These are phyloP conservation scores for Smittia aterrima DNA, from an alignment of 2,888 invertebrate species.

Conservation along the genomic window DNA sequence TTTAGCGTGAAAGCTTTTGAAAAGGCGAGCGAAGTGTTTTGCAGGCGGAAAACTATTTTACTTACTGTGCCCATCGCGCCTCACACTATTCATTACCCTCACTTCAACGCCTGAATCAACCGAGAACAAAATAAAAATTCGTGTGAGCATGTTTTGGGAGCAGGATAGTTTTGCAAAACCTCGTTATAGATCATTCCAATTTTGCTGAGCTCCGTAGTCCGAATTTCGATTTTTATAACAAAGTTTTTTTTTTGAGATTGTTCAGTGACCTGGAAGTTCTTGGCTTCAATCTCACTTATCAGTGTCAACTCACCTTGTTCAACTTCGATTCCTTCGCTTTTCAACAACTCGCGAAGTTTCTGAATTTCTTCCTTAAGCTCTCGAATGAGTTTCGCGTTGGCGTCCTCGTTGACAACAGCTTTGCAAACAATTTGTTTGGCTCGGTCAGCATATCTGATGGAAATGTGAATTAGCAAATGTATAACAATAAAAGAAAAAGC, in stretches of 20 bases:
- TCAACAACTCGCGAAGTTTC: slow-evolving; percentile 87
- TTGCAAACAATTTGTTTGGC: slow-evolving; percentile 99
- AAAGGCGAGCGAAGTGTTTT: slow-evolving; percentile 19
- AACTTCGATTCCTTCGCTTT: slow-evolving; percentile 96
- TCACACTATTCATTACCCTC: slow-evolving; percentile 38
- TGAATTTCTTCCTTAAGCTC: slow-evolving; percentile 98
- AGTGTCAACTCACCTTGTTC: slow-evolving; percentile 71
- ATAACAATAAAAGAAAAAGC: neutral
- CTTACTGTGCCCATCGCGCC: slow-evolving; percentile 35
- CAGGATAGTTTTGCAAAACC: neutral
- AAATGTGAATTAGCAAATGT: too few relatives aligned
- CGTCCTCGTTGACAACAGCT: slow-evolving; percentile 98
- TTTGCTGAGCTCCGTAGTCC: slow-evolving; percentile 55
- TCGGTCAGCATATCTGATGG: slow-evolving; percentile 94
- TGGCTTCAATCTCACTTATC: neutral
- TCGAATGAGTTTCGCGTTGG: slow-evolving; percentile 97
- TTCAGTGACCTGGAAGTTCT: too few relatives aligned
- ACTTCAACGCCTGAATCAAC: slow-evolving; percentile 37
- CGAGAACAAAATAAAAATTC: slow-evolving; percentile 3
- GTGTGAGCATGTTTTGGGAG: neutral
- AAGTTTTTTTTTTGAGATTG: neutral
- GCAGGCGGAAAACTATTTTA: slow-evolving; percentile 27
- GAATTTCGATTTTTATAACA: slow-evolving; percentile 54
- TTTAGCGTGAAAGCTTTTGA: slow-evolving; percentile 38
- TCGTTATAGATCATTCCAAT: neutral